phyloP scores from a whole-genome alignment of 2,797 vertebrate genomes.

The Tarsius wallacei region DNA sequence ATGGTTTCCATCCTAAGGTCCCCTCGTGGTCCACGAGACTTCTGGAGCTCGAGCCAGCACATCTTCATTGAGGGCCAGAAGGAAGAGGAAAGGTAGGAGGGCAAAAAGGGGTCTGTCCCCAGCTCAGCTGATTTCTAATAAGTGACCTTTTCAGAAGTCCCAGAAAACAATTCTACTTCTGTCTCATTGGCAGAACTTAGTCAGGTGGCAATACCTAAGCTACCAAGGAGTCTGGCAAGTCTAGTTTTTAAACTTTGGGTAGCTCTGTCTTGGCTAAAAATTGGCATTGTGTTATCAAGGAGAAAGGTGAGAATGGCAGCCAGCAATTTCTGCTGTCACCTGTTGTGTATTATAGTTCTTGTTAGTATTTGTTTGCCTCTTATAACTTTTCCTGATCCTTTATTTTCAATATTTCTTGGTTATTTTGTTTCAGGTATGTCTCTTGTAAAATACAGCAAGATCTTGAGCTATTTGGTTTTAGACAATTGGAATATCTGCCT shows the following conservation, averaged over 20 bases:
- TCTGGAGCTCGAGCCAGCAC: constrained; percentile 65
- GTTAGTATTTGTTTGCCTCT: constrained; percentile 27
- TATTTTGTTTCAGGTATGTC: background rate
- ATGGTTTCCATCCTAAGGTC: constrained; percentile 63
- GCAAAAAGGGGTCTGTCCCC: background rate
- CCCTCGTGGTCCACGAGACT: constrained; percentile 55
- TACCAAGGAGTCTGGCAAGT: background rate
- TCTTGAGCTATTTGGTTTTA: constrained; percentile 39
- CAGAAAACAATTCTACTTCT: background rate
- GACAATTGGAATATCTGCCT: constrained; percentile 19
- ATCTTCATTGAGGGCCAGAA: constrained; percentile 66
- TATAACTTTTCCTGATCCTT: background rate
- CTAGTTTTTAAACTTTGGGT: background rate
- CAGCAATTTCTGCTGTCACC: background rate
- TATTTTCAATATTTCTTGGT: constrained; percentile 5
- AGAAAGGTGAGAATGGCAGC: background rate
- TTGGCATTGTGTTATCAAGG: background rate
- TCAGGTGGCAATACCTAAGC: background rate
- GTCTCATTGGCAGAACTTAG: constrained; percentile 17
- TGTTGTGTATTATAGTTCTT: background rate
- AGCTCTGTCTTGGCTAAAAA: background rate
- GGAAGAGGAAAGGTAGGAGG: constrained; percentile 55
- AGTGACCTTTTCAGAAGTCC: constrained; percentile 15
- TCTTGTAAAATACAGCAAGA: constrained; percentile 26
- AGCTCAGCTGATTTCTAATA: background rate